These are phyloP conservation scores for Indicator maculatus DNA, from an alignment of 2,113 vertebrate species.

Conservation along the genomic window DNA sequence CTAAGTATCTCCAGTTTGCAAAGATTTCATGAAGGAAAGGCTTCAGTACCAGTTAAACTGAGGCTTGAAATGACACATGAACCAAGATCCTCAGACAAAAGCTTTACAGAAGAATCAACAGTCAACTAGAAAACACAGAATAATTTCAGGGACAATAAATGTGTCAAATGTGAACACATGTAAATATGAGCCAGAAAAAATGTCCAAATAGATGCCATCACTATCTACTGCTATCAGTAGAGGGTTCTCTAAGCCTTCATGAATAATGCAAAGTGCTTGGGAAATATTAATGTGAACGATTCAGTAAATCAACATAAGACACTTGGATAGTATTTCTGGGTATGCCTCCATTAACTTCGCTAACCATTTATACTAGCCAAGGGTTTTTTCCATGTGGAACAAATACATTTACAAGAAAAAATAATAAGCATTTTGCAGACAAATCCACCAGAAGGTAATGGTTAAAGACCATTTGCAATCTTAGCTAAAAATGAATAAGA, in stretches of 20 bases:
- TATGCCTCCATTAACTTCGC: not conserved
- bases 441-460: not conserved
- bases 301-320: not conserved
- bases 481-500: not conserved
- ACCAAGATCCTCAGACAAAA: not conserved
- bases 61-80: not conserved
- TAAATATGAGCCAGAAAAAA: not conserved
- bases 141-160: not conserved
- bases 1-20: not conserved
- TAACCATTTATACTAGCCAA: not conserved
- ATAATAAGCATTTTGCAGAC: not conserved
- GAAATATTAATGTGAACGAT: not conserved
- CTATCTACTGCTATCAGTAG: not conserved
- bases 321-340: not conserved
- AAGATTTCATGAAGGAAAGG: not conserved
- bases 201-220: not conserved
- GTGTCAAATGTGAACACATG: not conserved
- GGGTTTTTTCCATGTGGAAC: not conserved
- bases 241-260: not conserved
- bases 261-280: not conserved
- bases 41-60: not conserved
- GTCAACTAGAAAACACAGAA: not conserved
- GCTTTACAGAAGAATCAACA: not conserved
- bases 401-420: not conserved
- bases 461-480: not conserved